Conservation (phyloP, 2,797 vertebrate species). For the Pelochelys cantorii region DNA sequence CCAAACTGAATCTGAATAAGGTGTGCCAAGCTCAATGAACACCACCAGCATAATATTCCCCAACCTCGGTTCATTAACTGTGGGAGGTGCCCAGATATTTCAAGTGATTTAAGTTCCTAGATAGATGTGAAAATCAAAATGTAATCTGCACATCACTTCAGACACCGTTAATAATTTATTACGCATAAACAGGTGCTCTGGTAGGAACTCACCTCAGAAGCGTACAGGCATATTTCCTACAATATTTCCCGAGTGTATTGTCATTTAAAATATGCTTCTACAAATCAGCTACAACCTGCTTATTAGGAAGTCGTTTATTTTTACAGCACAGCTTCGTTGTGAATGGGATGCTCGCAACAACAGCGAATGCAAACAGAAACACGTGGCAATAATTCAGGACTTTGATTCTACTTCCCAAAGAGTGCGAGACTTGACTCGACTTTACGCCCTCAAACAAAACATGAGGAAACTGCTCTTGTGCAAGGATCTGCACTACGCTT, state of each 20-base stretch:
- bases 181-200: background rate
- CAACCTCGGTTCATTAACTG: background rate
- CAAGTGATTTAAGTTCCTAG: background rate
- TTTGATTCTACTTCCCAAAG: background rate
- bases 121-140: background rate
- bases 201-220: background rate
- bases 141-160: background rate
- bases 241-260: background rate
- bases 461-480: rapidly evolving
- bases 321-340: background rate
- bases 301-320: background rate
- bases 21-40: background rate
- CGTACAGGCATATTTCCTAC: background rate
- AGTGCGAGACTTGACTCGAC: background rate
- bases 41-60: background rate
- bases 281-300: background rate
- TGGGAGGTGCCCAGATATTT: background rate
- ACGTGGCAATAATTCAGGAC: background rate
- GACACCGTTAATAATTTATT: rapidly evolving
- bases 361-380: background rate
- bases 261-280: background rate
- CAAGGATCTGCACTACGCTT: background rate
- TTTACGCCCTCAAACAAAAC: background rate
- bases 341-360: background rate
- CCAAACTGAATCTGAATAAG: background rate